A percentile compares a stretch with the other conserved stretches of the same genome.
Conservation (phyloP, 2,113 vertebrate species). For the Regulus satrapa region DNA sequence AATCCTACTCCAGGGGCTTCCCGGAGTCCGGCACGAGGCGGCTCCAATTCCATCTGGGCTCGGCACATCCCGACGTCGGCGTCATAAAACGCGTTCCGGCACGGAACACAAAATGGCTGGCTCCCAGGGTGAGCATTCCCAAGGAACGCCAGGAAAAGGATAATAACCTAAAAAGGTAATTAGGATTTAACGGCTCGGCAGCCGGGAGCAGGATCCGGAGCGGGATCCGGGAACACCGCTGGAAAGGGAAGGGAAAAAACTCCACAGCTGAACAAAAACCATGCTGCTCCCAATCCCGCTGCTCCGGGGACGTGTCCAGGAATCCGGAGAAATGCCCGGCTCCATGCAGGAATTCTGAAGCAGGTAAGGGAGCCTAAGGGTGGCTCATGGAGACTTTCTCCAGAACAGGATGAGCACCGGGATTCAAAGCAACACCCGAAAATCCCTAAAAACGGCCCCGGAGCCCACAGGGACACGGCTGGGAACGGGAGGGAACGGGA, state of each 20-base stretch:
- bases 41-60: neutral
- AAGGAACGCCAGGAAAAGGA: slow-evolving; percentile 28
- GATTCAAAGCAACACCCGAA: neutral
- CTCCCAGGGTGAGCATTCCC: slow-evolving; percentile 14
- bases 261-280: neutral
- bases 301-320: neutral
- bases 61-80: neutral
- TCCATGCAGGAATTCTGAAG: neutral
- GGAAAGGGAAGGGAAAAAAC: neutral
- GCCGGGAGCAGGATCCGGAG: neutral
- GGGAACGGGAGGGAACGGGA: neutral
- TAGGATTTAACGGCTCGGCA: neutral
- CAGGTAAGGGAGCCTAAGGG: neutral
- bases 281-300: rapidly evolving
- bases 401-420: neutral
- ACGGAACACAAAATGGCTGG: slow-evolving; percentile 53
- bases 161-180: slow-evolving; percentile 42
- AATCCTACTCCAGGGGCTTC: neutral
- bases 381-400: neutral
- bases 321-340: neutral
- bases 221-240: neutral
- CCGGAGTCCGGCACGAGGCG: neutral
- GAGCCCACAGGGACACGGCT: neutral
- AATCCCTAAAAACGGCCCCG: neutral
- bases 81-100: neutral